Base-by-base conservation (phyloP, 2,797 vertebrate species). In the Synanceia verrucosa region DNA sequence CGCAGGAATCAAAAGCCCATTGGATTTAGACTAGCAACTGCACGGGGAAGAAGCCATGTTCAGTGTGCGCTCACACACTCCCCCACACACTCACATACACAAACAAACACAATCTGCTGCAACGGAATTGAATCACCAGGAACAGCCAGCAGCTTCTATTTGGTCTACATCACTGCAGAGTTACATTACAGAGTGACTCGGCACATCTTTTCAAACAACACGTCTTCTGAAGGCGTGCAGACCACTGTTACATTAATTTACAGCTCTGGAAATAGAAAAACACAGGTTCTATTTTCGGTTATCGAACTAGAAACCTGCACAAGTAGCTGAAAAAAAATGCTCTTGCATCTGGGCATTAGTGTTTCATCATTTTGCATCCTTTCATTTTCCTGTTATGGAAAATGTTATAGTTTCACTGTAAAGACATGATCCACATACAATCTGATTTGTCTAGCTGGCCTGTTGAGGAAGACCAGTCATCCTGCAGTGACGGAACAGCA, bases 401-500 rank as follows among this genome's bases (percentile, higher is more conserved):
- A n/a, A n/a, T 23, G 52, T 44, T 24, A 6, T 14, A 37, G 50
- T 33, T 52, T 56, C 14, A 51, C 5, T 2, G 9, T n/a, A 18
- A 3, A 50, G 12, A 70, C 18, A 18, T 14, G 13, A 52, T 44
- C 14, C 5, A 39, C 19, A 13, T 12, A 10, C 57, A 24, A 21
- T 19, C 11, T 19, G 24, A 53, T 55, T 24, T 51, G 60, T 48
- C 53, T 57, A 63, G 78, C 9, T 3, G 63, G 43, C 41, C 21
- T 0, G 14, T 18, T 9, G 19, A 57, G 28, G 62, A 53, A 61
- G 68, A 65, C 43, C 62, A 80, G 83, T 73, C 79, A 73, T 64
- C 18, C 74, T 82, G 84, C 84, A 81, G 81, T 5, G 34, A 58
- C 46, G 57, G 31, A 82, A 61, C 62, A 4, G 73, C 63, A 73